Percentiles rank a stretch among this genome's conserved stretches.
phyloP scores from a whole-genome alignment of 2,113 vertebrate species.

The Sander vitreus region DNA sequence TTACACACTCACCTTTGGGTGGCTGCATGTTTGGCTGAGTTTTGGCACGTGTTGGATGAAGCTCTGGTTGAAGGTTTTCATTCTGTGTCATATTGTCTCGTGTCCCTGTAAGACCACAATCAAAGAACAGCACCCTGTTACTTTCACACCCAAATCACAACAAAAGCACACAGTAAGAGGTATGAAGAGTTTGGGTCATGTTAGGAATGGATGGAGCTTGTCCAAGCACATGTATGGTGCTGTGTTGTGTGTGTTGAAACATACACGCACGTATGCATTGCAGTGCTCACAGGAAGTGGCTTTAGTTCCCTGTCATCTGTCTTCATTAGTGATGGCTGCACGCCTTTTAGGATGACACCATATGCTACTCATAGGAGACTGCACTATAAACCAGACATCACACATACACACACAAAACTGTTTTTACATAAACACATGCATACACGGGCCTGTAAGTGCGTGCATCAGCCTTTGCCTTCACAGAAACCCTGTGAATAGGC shows the following conservation, averaged over 20 bases:
- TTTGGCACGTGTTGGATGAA: constrained; percentile 70
- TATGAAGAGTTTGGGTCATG: not conserved
- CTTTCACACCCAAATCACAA: not conserved
- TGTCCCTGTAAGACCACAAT: constrained; percentile 82
- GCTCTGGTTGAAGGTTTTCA: constrained; percentile 82
- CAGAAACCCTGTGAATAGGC: constrained; percentile 42
- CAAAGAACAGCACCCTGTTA: constrained; percentile 15
- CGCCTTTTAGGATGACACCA: constrained; percentile 81
- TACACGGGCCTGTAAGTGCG: constrained; percentile 21
- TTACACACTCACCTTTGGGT: constrained; percentile 81
- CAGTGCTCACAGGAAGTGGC: constrained; percentile 73
- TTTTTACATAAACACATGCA: constrained; percentile 37
- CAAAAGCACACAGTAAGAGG: constrained; percentile 7
- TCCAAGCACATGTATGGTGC: constrained; percentile 31
- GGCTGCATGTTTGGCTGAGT: constrained; percentile 64
- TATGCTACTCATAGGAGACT: constrained; percentile 78
- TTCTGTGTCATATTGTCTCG: constrained; percentile 86
- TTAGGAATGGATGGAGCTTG: constrained; percentile 37
- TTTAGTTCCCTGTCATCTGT: constrained; percentile 79
- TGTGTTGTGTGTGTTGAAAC: constrained; percentile 15
- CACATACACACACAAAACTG: constrained; percentile 33
- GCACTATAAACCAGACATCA: constrained; percentile 67
- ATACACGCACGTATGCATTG: constrained; percentile 43
- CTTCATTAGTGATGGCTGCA: constrained; percentile 86
- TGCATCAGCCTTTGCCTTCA: constrained; percentile 28